Evolutionary conservation across 2,888 invertebrate genomes (phyloP), one percentile per base, ranked within the genome.

Genomic region (Eupithecia tripunctaria): DNA sequence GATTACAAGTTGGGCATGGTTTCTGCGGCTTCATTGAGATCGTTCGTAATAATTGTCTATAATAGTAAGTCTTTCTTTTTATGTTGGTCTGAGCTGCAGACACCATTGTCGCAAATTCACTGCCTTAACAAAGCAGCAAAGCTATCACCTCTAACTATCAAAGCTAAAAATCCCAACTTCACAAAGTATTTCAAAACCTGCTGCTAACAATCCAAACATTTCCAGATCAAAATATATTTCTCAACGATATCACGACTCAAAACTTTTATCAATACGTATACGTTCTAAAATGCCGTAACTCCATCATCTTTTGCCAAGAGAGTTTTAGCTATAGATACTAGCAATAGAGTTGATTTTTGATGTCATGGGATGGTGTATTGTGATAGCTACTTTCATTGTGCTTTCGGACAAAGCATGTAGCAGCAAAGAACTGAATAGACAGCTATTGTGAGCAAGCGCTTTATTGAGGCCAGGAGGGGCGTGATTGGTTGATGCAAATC

Each of bases 351-450:
- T 25, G 14, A 0, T 66, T 47, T 64, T 27, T 12, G 10, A 29
- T 29, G 32, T 18, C 25, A 25, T 0, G 25, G 5, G 38, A 3
- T 56, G 36, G 8, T 47, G 51, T 64, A 64, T 71, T 74, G 63
- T 71, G 36, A 59, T 62, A 47, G 38, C 51, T 65, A 51, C 60
- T 25, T 60, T 51, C 47, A 70, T 75, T 75, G 71, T 75, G 64
- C 60, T 67, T 3, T 51, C 56, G 15, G 67, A 75, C 72, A 75
- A 75, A 67, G 67, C 21, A 62, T n/a, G 71, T 70, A 69, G 32
- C 62, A 59, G 38, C 60, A 68, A 67, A 68, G 65, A 65, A 68
- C 68, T 68, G 71, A 70, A 72, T 75, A 73, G 71, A 71, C 15
- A 36, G 68, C 51, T 43, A 67, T 71, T 71, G 51, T 29, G 51